phyloP scores from a whole-genome alignment of 2,113 vertebrate species.

The Camelus dromedarius region DNA sequence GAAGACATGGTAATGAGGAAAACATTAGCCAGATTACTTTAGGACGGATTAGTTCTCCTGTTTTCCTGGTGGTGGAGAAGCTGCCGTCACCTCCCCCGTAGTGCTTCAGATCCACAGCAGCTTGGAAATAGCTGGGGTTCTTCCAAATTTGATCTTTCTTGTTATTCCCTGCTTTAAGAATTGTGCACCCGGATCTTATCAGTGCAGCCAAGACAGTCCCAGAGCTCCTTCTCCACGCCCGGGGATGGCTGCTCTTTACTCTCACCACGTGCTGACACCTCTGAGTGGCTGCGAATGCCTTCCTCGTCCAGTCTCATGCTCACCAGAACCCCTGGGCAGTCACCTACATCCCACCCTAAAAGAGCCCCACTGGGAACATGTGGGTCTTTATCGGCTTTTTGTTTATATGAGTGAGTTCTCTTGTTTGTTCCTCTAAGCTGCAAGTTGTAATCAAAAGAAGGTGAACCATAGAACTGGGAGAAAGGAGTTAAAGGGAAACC shows the following conservation, averaged over 20 bases:
- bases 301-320: background rate
- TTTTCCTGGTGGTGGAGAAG: background rate
- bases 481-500: background rate
- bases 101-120: background rate
- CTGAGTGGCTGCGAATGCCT: background rate
- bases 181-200: background rate
- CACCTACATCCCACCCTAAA: background rate
- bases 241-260: background rate
- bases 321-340: background rate
- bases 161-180: background rate
- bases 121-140: background rate
- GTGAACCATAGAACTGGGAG: background rate
- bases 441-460: background rate
- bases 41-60: background rate
- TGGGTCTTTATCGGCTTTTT: background rate
- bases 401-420: background rate
- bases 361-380: background rate
- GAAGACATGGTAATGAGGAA: constrained; percentile 9
- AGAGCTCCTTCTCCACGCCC: background rate
- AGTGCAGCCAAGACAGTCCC: background rate
- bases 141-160: background rate
- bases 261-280: background rate
- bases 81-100: background rate
- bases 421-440: background rate
- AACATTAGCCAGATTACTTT: background rate